Conservation (phyloP, 1,140 invertebrate genomes). For the Drosophila bocqueti region DNA sequence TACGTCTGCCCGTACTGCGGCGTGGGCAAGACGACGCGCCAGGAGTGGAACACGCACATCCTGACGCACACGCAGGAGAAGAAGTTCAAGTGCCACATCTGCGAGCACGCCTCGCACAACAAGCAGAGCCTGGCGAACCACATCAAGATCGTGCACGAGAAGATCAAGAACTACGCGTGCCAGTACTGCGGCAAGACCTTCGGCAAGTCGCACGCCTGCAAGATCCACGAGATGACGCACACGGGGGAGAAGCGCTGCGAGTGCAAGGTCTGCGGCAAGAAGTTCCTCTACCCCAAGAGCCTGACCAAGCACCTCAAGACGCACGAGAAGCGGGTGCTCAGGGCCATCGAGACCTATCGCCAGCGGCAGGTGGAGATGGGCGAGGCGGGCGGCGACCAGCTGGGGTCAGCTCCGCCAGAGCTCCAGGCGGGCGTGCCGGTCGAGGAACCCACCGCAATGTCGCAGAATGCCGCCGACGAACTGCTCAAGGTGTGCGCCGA, state of each 20-base stretch:
- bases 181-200: slow-evolving; percentile 84
- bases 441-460: slow-evolving; percentile 39
- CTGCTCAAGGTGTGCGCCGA: slow-evolving; percentile 79
- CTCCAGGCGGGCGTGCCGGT: background rate
- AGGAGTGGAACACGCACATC: slow-evolving; percentile 83
- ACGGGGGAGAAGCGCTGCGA: slow-evolving; percentile 86
- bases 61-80: slow-evolving; percentile 80
- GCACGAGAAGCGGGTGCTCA: slow-evolving; percentile 77
- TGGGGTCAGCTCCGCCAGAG: slow-evolving; percentile 4
- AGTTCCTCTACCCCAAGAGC: slow-evolving; percentile 81
- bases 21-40: slow-evolving; percentile 77
- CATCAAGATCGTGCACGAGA: slow-evolving; percentile 82
- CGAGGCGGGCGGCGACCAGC: slow-evolving; percentile 41
- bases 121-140: slow-evolving; percentile 79
- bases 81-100: slow-evolving; percentile 81
- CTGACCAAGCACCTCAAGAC: slow-evolving; percentile 82
- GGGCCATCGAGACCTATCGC: slow-evolving; percentile 79
- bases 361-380: slow-evolving; percentile 77
- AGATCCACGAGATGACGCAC: slow-evolving; percentile 84
- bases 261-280: slow-evolving; percentile 82
- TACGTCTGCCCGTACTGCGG: slow-evolving; percentile 82
- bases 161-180: slow-evolving; percentile 81
- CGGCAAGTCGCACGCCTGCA: slow-evolving; percentile 81
- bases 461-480: slow-evolving; percentile 78
- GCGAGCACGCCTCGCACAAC: slow-evolving; percentile 79